Base-by-base conservation (phyloP, 2,797 vertebrate species). In the Nothura maculosa region DNA sequence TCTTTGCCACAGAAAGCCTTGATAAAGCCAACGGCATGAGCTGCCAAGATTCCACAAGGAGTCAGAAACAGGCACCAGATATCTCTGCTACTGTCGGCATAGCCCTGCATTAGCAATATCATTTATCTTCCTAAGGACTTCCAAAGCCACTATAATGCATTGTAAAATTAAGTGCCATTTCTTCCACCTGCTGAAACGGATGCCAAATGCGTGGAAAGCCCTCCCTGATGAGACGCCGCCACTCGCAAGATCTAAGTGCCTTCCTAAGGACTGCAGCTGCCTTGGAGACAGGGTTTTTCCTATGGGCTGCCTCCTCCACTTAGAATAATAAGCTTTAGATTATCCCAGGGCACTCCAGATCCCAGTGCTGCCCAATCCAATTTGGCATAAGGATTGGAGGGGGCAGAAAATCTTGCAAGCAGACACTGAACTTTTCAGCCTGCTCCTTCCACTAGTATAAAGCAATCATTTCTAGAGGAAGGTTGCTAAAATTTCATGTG, bases 1-100 rank as follows among this genome's bases (percentile, higher is more conserved):
- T 94, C 19, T 95, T 87, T 76, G 89, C 42, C 91, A 89, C 96
- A 89, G 82, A 95, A 80, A 15, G 55, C 90, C 88, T 93, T 75
- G 87, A 91, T 87, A 90, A 87, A 94, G 92, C 94, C 96, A 89
- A 85, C 62, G 77, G 90, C 73, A 79, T 91, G 89, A 81, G 92
- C 94, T 97, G 96, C 93, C 94, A 93, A 67, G 90, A 10, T 81
- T 96, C 94, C 95, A 81, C 68, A 55, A 96, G 92, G 96, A 95
- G 68, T 45, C 70, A 79, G 75, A 66, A 94, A 85, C 38, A 92
- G 73, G 62, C 81, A 92, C 76, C 90, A 94, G 86, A 89, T 92
- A 62, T 30, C 92, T 85, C 88, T 2, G 13, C 92, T 86, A 1
- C 92, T 89, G 92, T 82, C 66, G 80, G 43, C 76, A 70, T 28